A percentile compares a stretch with the other conserved stretches of the same genome.
These are phyloP conservation scores for Sparidentex hasta DNA, from an alignment of 2,797 vertebrate species.

Conservation along the genomic window DNA sequence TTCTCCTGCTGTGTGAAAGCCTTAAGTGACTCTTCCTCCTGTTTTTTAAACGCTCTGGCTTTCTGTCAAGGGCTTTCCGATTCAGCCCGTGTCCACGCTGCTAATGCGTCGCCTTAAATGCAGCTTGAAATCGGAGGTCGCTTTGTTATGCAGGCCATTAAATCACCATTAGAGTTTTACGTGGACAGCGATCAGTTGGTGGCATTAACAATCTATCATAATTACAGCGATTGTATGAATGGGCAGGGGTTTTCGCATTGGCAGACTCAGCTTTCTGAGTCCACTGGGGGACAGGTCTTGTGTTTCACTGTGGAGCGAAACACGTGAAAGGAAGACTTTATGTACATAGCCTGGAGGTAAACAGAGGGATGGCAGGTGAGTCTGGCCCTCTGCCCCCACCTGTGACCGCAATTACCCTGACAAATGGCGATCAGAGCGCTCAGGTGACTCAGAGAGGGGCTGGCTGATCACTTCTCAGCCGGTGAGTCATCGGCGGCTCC, in stretches of 20 bases:
- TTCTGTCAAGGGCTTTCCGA: slow-evolving; percentile 35
- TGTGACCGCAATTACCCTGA: slow-evolving; percentile 61
- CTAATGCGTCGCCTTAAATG: slow-evolving; percentile 41
- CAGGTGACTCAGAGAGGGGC: slow-evolving; percentile 51
- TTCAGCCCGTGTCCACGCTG: slow-evolving; percentile 14
- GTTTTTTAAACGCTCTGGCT: slow-evolving; percentile 32
- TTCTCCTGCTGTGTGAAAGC: slow-evolving; percentile 39
- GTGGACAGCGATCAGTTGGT: slow-evolving; percentile 41
- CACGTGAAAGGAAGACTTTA: slow-evolving; percentile 50
- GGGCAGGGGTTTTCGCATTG: slow-evolving; percentile 18
- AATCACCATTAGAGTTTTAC: slow-evolving; percentile 52
- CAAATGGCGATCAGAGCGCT: slow-evolving; percentile 57
- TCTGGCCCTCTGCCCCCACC: slow-evolving; percentile 50
- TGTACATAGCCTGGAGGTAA: slow-evolving; percentile 70
- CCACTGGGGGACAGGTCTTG: slow-evolving; percentile 18
- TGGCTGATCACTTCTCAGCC: slow-evolving; percentile 47
- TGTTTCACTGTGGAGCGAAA: slow-evolving; percentile 33
- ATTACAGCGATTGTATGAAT: slow-evolving; percentile 50
- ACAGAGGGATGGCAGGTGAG: slow-evolving; percentile 71
- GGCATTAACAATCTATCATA: slow-evolving; percentile 58
- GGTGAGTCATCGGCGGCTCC: slow-evolving; percentile 65
- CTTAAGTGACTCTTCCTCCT: slow-evolving; percentile 19
- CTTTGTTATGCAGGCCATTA: slow-evolving; percentile 54
- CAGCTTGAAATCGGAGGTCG: slow-evolving; percentile 22
- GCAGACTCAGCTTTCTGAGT: slow-evolving; percentile 1